Evolutionary conservation across 2,797 vertebrate species (phyloP).

Genomic region (Momotus momota): DNA sequence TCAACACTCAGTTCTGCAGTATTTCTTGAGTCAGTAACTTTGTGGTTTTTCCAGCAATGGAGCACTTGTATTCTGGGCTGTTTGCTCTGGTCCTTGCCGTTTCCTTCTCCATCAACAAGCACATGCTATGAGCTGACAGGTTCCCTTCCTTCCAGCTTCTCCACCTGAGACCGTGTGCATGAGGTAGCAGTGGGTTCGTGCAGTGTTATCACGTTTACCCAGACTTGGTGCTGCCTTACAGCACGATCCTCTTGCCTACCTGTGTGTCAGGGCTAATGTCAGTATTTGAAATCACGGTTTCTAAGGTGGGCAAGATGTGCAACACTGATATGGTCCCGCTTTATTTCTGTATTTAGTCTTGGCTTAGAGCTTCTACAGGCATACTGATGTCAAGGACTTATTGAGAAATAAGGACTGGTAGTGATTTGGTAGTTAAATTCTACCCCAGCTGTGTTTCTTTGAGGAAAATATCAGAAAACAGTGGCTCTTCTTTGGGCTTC

Average conservation of each 20-base stretch:
- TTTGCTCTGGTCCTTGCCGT: neutral
- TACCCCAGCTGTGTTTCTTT: neutral
- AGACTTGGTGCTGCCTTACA: neutral
- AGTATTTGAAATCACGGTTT: neutral
- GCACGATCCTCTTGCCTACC: neutral
- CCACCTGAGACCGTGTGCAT: neutral
- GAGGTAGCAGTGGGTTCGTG: neutral
- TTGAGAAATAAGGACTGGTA: neutral
- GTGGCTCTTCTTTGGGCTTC: neutral
- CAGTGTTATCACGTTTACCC: fast-evolving
- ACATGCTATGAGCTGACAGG: neutral
- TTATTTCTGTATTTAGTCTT: neutral
- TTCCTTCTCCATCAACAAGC: neutral
- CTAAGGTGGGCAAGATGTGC: neutral
- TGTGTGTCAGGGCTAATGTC: neutral
- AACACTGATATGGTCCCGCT: fast-evolving
- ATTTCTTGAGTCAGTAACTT: neutral
- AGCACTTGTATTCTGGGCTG: neutral
- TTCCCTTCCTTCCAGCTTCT: neutral
- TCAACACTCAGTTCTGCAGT: neutral
- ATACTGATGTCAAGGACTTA: neutral
- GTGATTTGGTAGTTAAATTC: neutral
- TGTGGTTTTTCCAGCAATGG: neutral
- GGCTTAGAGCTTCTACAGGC: neutral
- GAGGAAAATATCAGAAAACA: neutral